Base-by-base conservation (phyloP, 2,888 invertebrate genomes). In the Acrobasis suavella region DNA sequence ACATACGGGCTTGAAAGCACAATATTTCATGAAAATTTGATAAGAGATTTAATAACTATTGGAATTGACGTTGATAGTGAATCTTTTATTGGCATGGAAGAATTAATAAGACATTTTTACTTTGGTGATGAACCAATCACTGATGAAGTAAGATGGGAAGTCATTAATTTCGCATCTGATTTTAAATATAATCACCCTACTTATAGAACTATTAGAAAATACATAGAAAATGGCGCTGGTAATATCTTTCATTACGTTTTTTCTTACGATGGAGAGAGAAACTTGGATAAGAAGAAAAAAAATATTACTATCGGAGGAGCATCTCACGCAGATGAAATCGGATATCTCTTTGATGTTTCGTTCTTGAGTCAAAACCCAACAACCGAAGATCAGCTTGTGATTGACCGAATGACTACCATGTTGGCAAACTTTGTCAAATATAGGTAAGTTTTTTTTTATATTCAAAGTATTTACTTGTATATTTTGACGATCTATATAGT, bases 361-460 rank as follows among this genome's bases (percentile, higher is more conserved):
- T 42, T 37, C 8, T 60, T 71, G 14, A 59, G 71, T 1, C 67
- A 69, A 2, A 65, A 60, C 7, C 69, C 73, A 0, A 17, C n/a
- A 39, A 22, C 12, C 16, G 14, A 42, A 38, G 89, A 89, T 69
- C 72, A 81, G 70, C 60, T 82, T 2, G 64, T 77, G 0, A 76
- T 85, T 39, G 79, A 87, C 61, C 74, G 78, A 17, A 80, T 89
- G 67, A 88, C 87, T 0, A 77, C 77, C 0, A 73, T 89, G 76
- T 89, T 88, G 89, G 78, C 89, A 0, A 89, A 89, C 64, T 89
- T 88, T 60, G 86, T 74, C 0, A 89, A 88, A 72, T 80, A 76
- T 58, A 74, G 85, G 89, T 89, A 74, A 56, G 72, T 70, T 22
- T 22, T n/a, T 14, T 14, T n/a, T n/a, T 7, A 12, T 42, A 10